Evolutionary conservation across 1,140 invertebrate genomes (phyloP).

Genomic region (Polypedilum vanderplanki): DNA sequence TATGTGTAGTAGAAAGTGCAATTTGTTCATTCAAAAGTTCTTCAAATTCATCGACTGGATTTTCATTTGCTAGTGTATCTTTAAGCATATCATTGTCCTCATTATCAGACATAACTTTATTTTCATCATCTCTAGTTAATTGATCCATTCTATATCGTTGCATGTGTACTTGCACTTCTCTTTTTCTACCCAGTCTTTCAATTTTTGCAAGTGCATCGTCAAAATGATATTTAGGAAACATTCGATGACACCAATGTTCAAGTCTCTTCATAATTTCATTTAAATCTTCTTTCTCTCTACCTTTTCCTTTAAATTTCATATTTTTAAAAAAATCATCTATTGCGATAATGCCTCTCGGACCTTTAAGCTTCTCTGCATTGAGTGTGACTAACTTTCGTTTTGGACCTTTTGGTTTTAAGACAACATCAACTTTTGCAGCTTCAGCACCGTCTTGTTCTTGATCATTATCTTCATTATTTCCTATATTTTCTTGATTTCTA

Average conservation of each 20-base stretch:
- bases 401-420: background rate
- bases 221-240: constrained; percentile 83
- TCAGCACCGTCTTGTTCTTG: background rate
- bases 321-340: constrained; percentile 72
- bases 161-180: constrained; percentile 53
- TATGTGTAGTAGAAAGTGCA: constrained; percentile 39
- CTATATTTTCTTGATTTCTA: background rate
- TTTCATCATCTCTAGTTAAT: constrained; percentile 38
- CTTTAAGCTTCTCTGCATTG: constrained; percentile 61
- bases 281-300: constrained; percentile 76
- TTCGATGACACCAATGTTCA: constrained; percentile 86
- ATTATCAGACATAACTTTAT: constrained; percentile 35
- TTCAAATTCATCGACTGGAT: constrained; percentile 48
- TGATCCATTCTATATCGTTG: constrained; percentile 51
- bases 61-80: constrained; percentile 44
- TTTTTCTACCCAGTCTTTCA: constrained; percentile 71
- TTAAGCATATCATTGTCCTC: constrained; percentile 31
- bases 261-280: constrained; percentile 70
- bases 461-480: background rate
- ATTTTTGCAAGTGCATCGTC: constrained; percentile 75
- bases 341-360: constrained; percentile 68
- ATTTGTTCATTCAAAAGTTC: constrained; percentile 47
- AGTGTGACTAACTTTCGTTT: background rate
- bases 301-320: constrained; percentile 76
- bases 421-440: background rate